Base-by-base conservation (phyloP, 2,797 vertebrate genomes). In the Halcyon chelicuti region DNA sequence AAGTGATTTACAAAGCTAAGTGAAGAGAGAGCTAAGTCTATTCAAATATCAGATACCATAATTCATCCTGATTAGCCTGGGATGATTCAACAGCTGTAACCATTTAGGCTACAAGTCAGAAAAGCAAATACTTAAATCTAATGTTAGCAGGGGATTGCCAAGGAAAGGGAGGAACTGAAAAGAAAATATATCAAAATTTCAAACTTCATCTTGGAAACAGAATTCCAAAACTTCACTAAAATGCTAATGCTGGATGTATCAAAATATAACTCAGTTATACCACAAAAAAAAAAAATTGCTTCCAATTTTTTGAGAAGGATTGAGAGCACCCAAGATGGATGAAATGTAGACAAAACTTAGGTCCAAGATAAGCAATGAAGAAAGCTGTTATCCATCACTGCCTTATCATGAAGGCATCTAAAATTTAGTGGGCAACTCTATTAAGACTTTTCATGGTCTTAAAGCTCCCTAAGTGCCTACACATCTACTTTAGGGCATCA, bases 71-170 rank as follows among this genome's bases (percentile, higher is more conserved):
- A 95, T 97, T 96, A 96, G 71, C 23, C 31, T 82, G 67, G 74
- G 95, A 97, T 95, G 90, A 92, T 95, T 94, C 92, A 96, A 96
- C 95, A 97, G 95, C 96, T 97, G 96, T 91, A 96, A 96, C 90
- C 93, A 85, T 96, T 97, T 96, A 97, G 63, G 86, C 83, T 94
- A 73, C 81, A 90, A 93, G 95, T 96, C 95, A 87, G 86, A 95
- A 94, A 94, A 77, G 86, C 93, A 96, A 95, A 95, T 95, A 88
- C 77, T 94, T 97, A 92, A 94, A 95, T 94, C 85, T 95, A 70
- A 88, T 87, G 71, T 65, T 94, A 93, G 63, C 77, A 91, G 63
- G 57, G 67, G 68, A 89, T 52, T 89, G 94, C 93, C 92, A 92
- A 93, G 80, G 84, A 95, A 92, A 92, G 92, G 95, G 93, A 97